Conservation (phyloP, 2,888 invertebrate genomes). For the Dolichopus griseipennis region DNA sequence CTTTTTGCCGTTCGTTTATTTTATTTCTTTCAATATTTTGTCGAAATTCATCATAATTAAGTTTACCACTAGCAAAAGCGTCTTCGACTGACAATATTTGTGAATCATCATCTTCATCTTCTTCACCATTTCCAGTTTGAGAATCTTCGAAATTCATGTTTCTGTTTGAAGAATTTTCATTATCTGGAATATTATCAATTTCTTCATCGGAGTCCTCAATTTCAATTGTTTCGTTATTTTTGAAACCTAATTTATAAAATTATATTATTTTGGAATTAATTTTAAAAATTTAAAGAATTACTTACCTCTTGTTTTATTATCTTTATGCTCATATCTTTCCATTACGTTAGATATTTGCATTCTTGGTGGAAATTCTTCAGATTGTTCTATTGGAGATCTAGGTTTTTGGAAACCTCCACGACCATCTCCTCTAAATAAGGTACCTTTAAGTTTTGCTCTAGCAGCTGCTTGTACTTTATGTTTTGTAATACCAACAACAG, state of each 20-base stretch:
- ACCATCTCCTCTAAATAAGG: slow-evolving; percentile 2
- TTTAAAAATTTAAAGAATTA: background rate
- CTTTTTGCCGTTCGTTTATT: background rate
- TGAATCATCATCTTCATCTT: background rate
- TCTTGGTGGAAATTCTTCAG: background rate
- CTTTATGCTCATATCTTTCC: background rate
- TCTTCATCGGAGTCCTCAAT: background rate
- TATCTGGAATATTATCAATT: background rate
- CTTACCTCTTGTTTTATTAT: background rate
- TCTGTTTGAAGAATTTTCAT: background rate
- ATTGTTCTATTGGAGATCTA: background rate
- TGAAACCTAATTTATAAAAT: background rate
- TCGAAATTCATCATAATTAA: background rate
- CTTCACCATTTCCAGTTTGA: background rate
- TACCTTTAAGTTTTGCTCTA: slow-evolving; percentile 5
- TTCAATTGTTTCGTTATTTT: slow-evolving; percentile 1
- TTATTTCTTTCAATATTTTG: background rate
- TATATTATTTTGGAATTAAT: too few relatives aligned
- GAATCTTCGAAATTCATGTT: background rate
- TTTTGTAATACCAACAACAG: slow-evolving; percentile 9
- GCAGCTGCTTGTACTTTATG: slow-evolving; percentile 9
- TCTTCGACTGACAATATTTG: background rate
- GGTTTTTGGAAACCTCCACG: background rate
- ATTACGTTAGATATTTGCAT: background rate
- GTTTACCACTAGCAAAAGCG: background rate